phyloP scores from a whole-genome alignment of 2,797 vertebrate genomes.

The Zalophus californianus region DNA sequence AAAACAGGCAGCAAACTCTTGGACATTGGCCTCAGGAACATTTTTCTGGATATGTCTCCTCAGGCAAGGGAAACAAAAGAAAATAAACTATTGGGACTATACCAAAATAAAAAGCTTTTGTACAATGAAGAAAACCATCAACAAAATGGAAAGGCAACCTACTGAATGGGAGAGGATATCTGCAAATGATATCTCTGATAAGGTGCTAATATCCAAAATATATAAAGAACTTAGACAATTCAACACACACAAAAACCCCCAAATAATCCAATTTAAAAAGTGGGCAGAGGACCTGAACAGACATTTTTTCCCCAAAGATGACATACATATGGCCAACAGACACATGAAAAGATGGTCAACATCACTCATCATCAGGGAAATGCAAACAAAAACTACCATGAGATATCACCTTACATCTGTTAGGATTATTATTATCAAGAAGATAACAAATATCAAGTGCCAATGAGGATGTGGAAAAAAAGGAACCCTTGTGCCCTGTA shows the following conservation, averaged over 20 bases:
- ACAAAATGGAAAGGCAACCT: not conserved
- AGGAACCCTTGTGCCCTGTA: not conserved
- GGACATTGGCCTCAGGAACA: not conserved
- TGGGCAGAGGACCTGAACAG: not conserved
- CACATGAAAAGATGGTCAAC: not conserved
- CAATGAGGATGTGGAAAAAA: not conserved
- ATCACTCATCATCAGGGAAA: not conserved
- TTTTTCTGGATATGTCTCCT: not conserved
- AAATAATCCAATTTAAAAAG: not conserved
- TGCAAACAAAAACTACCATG: not conserved
- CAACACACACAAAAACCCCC: not conserved
- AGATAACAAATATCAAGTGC: not conserved
- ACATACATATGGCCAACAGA: not conserved
- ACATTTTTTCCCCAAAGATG: not conserved
- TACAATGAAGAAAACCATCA: not conserved
- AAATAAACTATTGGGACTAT: not conserved
- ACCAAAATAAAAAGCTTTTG: not conserved
- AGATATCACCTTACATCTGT: not conserved
- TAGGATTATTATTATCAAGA: not conserved
- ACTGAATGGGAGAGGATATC: not conserved
- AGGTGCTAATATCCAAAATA: not conserved
- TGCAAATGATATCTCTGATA: not conserved
- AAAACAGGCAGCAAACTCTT: not conserved
- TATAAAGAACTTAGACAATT: not conserved
- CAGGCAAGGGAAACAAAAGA: not conserved